These are phyloP conservation scores for Zosterops borbonicus DNA, from an alignment of 2,113 vertebrate genomes.

Conservation along the genomic window DNA sequence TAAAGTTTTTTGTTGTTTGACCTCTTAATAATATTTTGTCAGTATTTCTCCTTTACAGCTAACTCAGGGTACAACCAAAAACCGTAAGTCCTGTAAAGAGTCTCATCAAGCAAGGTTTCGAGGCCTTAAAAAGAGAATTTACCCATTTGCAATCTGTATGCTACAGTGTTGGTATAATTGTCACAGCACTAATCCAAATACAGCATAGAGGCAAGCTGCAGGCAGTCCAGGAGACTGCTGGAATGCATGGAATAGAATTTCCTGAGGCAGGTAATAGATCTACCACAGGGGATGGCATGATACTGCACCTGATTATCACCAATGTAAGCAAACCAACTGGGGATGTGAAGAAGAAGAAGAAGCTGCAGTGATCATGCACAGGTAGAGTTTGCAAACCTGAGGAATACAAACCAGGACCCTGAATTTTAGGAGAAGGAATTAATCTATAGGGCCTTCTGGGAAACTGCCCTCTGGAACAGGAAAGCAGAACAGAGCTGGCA, in stretches of 20 bases:
- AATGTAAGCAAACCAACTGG: not conserved
- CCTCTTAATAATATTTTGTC: not conserved
- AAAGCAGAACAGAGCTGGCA: not conserved
- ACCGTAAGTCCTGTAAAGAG: not conserved
- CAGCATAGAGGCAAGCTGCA: not conserved
- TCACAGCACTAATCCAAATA: not conserved
- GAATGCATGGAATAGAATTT: not conserved
- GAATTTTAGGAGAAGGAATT: not conserved
- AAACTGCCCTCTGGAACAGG: not conserved
- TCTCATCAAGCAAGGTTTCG: not conserved
- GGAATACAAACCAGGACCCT: not conserved
- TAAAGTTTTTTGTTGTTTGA: not conserved
- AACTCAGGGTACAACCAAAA: not conserved
- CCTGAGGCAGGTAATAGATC: not conserved
- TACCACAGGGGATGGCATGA: fast-evolving
- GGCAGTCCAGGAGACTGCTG: not conserved
- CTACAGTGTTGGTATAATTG: not conserved
- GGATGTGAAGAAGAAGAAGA: not conserved
- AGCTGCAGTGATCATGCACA: too few relatives aligned
- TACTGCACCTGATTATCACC: not conserved
- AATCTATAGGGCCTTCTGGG: not conserved
- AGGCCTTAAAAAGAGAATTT: not conserved
- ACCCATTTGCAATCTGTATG: not conserved
- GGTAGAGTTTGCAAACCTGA: not conserved
- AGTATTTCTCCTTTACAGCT: not conserved